Conservation (phyloP, 37 sponge, comb jelly and placozoan species). For the Mnemiopsis leidyi region DNA sequence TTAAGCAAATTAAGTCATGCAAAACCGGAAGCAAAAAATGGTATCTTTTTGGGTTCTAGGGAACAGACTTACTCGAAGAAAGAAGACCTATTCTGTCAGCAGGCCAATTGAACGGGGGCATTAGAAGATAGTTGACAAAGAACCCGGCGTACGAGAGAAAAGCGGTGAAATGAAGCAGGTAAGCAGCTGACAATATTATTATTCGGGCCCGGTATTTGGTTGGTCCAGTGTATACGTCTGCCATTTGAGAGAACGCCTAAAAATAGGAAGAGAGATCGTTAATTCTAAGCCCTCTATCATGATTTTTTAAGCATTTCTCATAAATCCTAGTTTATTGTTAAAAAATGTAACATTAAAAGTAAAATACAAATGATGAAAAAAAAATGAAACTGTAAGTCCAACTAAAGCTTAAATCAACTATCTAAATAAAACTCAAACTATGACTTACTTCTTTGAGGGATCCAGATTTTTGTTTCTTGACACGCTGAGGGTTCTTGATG, state of each 20-base stretch:
- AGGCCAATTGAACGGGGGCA: conserved; percentile 23
- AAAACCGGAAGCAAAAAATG: too few species aligned
- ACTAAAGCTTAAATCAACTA: too few species aligned
- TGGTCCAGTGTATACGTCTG: neutral
- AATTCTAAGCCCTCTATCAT: too few species aligned
- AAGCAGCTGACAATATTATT: neutral
- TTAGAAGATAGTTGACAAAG: neutral
- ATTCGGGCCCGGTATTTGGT: neutral
- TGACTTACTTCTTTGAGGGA: neutral
- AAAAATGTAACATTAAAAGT: too few species aligned
- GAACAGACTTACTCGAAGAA: neutral
- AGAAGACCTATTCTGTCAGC: conserved; percentile 7
- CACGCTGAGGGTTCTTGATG: neutral
- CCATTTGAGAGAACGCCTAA: neutral
- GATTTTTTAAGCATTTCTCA: too few species aligned
- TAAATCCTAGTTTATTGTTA: too few species aligned
- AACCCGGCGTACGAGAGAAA: neutral
- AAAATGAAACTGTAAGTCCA: too few species aligned
- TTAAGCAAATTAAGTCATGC: too few species aligned
- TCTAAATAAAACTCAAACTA: too few species aligned
- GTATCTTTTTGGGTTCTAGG: too few species aligned
- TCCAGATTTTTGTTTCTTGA: neutral
- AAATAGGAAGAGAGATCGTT: too few species aligned
- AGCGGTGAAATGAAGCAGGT: conserved; percentile 36
- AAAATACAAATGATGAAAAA: too few species aligned